A percentile compares a stretch with the other conserved stretches of the same genome.
Conservation (phyloP, 2,888 invertebrate genomes). For the Ceriagrion tenellum region DNA sequence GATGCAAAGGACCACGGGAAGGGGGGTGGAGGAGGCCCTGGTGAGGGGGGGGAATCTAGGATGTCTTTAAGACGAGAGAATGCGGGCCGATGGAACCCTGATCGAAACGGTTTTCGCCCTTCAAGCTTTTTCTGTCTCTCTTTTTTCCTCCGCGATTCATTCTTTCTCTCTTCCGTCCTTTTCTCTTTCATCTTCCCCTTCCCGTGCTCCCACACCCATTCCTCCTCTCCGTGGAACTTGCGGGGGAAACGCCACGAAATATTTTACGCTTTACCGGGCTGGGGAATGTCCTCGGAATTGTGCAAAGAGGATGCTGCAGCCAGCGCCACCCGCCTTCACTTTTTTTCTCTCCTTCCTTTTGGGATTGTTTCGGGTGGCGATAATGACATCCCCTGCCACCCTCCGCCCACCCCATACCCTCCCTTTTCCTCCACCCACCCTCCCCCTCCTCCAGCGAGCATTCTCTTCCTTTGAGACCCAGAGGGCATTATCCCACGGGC, state of each 20-base stretch:
- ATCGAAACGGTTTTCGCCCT: constrained; percentile 53
- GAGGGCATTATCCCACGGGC: neutral
- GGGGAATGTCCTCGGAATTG: constrained; percentile 21
- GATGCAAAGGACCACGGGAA: constrained; percentile 42
- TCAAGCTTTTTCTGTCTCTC: neutral
- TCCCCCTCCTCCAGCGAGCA: neutral
- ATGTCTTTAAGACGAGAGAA: constrained; percentile 26
- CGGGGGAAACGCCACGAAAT: neutral
- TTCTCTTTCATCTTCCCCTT: neutral
- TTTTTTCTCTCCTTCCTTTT: neutral
- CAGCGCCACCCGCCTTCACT: neutral
- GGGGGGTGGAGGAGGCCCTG: neutral
- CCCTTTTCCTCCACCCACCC: neutral
- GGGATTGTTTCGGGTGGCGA: constrained; percentile 23
- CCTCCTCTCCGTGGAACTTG: neutral
- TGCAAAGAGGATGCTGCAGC: neutral
- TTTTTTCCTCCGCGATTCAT: neutral
- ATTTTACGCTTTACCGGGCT: neutral
- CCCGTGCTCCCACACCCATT: neutral
- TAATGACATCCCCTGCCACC: neutral
- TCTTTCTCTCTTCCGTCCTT: neutral
- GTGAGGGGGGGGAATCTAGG: neutral
- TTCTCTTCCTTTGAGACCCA: neutral
- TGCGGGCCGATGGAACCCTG: constrained; percentile 57
- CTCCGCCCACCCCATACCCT: neutral